Base-by-base conservation (phyloP, 37 sponge, comb jelly and placozoan species). In the Axinella damicornis region DNA sequence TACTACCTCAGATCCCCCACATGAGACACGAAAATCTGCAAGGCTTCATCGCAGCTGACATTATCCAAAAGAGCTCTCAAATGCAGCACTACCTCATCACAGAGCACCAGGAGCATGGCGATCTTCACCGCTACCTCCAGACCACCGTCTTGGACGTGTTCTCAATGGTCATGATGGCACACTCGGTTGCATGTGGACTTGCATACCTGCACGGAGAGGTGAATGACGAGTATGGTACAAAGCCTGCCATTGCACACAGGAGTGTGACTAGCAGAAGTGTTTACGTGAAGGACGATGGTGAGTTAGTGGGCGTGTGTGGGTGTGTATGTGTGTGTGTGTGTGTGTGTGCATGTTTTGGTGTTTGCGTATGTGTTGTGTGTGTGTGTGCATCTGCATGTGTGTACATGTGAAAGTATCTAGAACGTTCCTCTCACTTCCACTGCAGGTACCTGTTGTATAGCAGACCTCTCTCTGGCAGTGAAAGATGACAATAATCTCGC, bases 21-120 rank as follows among this genome's bases (percentile, higher is more conserved):
- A 89, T 97, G 68, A 69, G 79, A 30, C 97, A 97, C 71, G 80
- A 65, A 14, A 92, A 92, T 78, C 74, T 97, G 5, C 85, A 88
- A 33, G 19, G 85, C 30, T 94, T 94, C 85, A 83, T 87, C 14
- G 95, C 84, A 1, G 90, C 94, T 22, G 96, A 92, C 60, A 83
- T 32, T 28, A 68, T 30, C 9, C 87, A 81, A 72, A 56, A 53
- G n/a, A 71, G 66, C 30, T 83, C 83, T 0, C 82, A 92, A 39
- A 56, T 46, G 6, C 55, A 82, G 11, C 86, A 76, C 31, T 80
- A 85, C 76, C 60, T 93, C 46, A 74, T 94, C 24, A 78, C 61
- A 13, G 84, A 86, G 32, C 87, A 94, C 53, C 88, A 90, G 53
- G 63, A 69, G 4, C 46, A 68, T 2, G 94, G 94, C 52, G 25